Evolutionary conservation across 2,797 vertebrate genomes (phyloP), one percentile per base, ranked within the genome.

Genomic region (Eremophila alpestris): DNA sequence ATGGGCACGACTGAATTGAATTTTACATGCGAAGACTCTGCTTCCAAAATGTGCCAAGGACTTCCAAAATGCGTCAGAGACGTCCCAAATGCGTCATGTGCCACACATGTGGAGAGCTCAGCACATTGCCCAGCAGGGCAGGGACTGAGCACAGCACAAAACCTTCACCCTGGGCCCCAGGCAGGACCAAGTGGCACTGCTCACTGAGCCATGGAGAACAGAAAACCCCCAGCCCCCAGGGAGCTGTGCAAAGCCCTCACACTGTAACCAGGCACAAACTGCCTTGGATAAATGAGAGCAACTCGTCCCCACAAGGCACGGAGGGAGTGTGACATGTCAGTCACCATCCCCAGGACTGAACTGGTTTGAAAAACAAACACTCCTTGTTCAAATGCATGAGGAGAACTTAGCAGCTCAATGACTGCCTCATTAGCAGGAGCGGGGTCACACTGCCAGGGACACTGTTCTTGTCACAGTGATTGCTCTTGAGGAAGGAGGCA

Each of bases 21-120:
- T 55, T 43, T 60, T 67, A 69, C 11, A 3, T 0, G 2, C 5
- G 21, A 78, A 76, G 59, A 22, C 38, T 13, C 4, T 5, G 32
- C 11, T 36, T 51, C 40, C 41, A 55, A 18, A 49, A 13, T 0
- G 3, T 2, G 19, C 16, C 67, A 24, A 0, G 6, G 13, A 2
- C 1, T 9, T 38, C 40, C 56, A 27, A 15, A 82, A 27, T 2
- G 21, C 0, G 3, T 8, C 45, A 23, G 2, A 10, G 7, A 9
- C 1, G 0, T 51, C 20, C 48, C 45, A 29, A 48, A 16, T 0
- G 2, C 2, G 23, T 5, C 54, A 6, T 0, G 7, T 18, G 5
- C 1, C 2, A 13, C 24, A 49, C 3, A 0, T 0, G 4, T 1
- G 0, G 58, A 68, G 67, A 60, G 34, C 12, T 16, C 23, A 20